phyloP scores from a whole-genome alignment of 2,113 vertebrate species.

The Polypterus bichir region DNA sequence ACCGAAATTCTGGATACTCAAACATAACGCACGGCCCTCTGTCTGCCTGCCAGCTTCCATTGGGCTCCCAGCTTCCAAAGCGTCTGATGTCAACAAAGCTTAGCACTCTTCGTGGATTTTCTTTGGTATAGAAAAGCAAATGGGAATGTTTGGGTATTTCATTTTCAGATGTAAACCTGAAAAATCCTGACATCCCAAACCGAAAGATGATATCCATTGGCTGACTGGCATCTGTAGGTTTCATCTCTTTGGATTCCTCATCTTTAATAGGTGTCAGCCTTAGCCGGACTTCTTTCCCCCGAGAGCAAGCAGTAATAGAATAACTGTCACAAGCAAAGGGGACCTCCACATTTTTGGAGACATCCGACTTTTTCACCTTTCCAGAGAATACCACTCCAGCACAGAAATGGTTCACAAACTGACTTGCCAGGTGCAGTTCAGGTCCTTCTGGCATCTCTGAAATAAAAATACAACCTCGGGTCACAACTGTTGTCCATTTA shows the following conservation, averaged over 20 bases:
- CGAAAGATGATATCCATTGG: slow-evolving; percentile 59
- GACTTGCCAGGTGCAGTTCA: slow-evolving; percentile 68
- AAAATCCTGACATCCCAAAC: slow-evolving; percentile 83
- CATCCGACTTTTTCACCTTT: slow-evolving; percentile 57
- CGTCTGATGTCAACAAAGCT: slow-evolving; percentile 75
- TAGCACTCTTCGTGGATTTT: slow-evolving; percentile 49
- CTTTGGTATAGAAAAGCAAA: slow-evolving; percentile 62
- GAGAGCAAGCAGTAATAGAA: slow-evolving; percentile 51
- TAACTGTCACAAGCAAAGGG: slow-evolving; percentile 67
- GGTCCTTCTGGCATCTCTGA: slow-evolving; percentile 76
- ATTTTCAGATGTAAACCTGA: slow-evolving; percentile 45
- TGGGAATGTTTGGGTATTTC: slow-evolving; percentile 74
- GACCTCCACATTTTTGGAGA: slow-evolving; percentile 66
- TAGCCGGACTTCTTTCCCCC: slow-evolving; percentile 82
- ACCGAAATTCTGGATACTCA: slow-evolving; percentile 81
- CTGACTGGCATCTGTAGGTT: slow-evolving; percentile 10
- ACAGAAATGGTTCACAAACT: slow-evolving; percentile 63
- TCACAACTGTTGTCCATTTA: too few relatives aligned
- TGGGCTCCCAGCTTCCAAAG: slow-evolving; percentile 73
- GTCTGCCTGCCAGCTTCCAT: slow-evolving; percentile 57
- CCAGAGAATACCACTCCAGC: slow-evolving; percentile 58
- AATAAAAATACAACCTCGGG: too few relatives aligned
- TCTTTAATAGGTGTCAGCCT: slow-evolving; percentile 48
- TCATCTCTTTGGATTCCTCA: slow-evolving; percentile 11
- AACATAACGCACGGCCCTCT: slow-evolving; percentile 76